phyloP scores from a whole-genome alignment of 2,888 invertebrate genomes.

The Eledona agricola region DNA sequence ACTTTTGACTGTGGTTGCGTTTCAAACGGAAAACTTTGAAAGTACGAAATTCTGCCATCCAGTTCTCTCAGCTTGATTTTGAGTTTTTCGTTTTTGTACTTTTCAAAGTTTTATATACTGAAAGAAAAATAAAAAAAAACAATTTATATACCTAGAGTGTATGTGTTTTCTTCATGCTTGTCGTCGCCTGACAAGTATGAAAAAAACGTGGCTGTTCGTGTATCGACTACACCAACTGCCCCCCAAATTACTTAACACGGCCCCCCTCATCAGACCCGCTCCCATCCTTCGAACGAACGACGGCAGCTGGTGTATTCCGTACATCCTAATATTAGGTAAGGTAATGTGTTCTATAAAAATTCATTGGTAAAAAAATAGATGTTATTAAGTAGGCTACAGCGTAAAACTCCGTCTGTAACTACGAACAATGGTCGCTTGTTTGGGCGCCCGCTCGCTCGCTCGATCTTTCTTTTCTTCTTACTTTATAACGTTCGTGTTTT shows the following conservation, averaged over 20 bases:
- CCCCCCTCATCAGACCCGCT: too few relatives aligned
- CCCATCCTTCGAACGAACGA: too few relatives aligned
- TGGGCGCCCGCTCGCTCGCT: too few relatives aligned
- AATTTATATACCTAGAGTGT: slow-evolving; percentile 47
- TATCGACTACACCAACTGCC: slow-evolving; percentile 37
- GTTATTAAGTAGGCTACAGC: slow-evolving; percentile 58
- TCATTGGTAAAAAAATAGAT: slow-evolving; percentile 59
- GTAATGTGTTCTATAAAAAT: slow-evolving; percentile 60
- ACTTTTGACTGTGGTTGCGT: slow-evolving; percentile 18
- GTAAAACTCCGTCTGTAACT: slow-evolving; percentile 52
- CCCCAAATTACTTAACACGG: slow-evolving; percentile 7
- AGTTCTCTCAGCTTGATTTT: slow-evolving; percentile 34
- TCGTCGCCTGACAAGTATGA: slow-evolving; percentile 47
- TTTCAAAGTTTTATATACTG: slow-evolving; percentile 51
- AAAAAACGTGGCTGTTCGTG: slow-evolving; percentile 50
- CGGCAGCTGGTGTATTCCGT: slow-evolving; percentile 36
- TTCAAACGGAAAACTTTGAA: slow-evolving; percentile 49
- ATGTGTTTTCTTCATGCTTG: slow-evolving; percentile 52
- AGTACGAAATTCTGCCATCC: slow-evolving; percentile 56
- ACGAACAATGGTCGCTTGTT: slow-evolving; percentile 36
- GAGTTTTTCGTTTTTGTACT: slow-evolving; percentile 49
- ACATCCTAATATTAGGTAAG: slow-evolving; percentile 48
- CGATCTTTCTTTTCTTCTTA: slow-evolving; percentile 8
- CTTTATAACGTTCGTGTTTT: neutral
- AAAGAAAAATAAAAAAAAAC: slow-evolving; percentile 40